Percentiles rank a stretch among this genome's conserved stretches.
These are phyloP conservation scores for Nemurella pictetii DNA, from an alignment of 2,888 invertebrate genomes.

Conservation along the genomic window DNA sequence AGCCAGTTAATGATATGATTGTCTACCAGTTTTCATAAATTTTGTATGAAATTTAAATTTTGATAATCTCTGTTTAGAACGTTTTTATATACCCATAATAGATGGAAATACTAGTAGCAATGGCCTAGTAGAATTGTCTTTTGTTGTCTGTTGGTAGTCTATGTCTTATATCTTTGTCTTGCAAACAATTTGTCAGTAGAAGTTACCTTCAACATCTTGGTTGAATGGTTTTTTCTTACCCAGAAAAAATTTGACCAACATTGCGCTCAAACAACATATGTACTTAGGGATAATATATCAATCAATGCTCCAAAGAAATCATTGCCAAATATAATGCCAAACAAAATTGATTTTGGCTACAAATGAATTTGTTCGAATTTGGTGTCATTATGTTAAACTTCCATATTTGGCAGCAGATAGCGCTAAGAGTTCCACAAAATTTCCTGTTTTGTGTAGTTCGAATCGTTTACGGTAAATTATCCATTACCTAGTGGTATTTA, in stretches of 20 bases:
- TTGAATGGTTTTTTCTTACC: background rate
- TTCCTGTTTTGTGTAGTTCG: background rate
- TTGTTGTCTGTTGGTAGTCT: background rate
- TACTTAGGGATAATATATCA: background rate
- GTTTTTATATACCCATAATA: constrained; percentile 33
- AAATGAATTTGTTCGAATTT: background rate
- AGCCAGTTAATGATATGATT: background rate
- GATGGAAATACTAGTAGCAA: background rate
- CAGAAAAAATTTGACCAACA: background rate
- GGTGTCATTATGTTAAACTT: background rate
- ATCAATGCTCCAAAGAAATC: background rate
- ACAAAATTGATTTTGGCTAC: background rate
- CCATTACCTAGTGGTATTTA: background rate
- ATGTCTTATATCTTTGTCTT: background rate
- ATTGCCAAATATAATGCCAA: background rate
- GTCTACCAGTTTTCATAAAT: constrained; percentile 33
- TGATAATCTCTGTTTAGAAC: constrained; percentile 36
- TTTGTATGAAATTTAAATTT: constrained; percentile 39
- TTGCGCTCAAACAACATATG: background rate
- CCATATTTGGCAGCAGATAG: background rate
- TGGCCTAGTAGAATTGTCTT: background rate
- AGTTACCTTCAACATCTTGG: background rate
- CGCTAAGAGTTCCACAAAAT: background rate
- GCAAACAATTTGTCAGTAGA: background rate
- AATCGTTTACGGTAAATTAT: too few relatives aligned